Evolutionary conservation across 2,113 vertebrate genomes (phyloP), one percentile per base, ranked within the genome.

Genomic region (Pachycephala philippinensis): DNA sequence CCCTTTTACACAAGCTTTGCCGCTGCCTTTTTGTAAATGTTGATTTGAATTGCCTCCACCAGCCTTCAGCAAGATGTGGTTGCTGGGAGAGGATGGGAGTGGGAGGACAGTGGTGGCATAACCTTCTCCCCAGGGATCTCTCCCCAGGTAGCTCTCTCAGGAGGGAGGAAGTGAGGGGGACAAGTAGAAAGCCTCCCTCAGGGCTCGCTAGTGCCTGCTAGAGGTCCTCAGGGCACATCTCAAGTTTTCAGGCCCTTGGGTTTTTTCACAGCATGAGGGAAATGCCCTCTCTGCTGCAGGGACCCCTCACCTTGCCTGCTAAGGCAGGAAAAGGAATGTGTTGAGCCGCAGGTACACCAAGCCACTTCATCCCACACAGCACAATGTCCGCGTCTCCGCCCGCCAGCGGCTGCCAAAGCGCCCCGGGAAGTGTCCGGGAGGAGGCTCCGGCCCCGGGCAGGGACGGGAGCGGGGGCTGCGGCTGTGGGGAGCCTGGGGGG

Each of bases 301-400:
- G 26, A 87, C 28, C 59, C 24, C 50, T 84, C 47, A 37, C 52
- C 33, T 53, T 45, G 40, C 65, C 70, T 33, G 61, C 49, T 42
- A 21, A 60, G 57, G 75, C 65, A 75, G 70, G 49, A 50, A 69
- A 76, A 65, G 20, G 75, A 57, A 30, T 10, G 6, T 11, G 37
- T 9, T 33, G 52, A 81, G 37, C 23, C 22, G 10, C 47, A 26
- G 26, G 56, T 23, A 4, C 9, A 8, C 30, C 10, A 10, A 89
- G 27, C 9, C 54, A 10, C 54, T 42, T 44, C 5, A 13, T 52
- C 13, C 27, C 27, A 1, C 23, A 14, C 1, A 19, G 72, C 40
- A 3, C 45, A 3, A 0, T 3, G 35, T 35, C 61, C 0, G 0
- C 31, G 37, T 39, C 15, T 27, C 11, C 35, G 16, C 15, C 23